These are phyloP conservation scores for Cephus pulcher DNA, from an alignment of 2,888 invertebrate genomes.

Conservation along the genomic window DNA sequence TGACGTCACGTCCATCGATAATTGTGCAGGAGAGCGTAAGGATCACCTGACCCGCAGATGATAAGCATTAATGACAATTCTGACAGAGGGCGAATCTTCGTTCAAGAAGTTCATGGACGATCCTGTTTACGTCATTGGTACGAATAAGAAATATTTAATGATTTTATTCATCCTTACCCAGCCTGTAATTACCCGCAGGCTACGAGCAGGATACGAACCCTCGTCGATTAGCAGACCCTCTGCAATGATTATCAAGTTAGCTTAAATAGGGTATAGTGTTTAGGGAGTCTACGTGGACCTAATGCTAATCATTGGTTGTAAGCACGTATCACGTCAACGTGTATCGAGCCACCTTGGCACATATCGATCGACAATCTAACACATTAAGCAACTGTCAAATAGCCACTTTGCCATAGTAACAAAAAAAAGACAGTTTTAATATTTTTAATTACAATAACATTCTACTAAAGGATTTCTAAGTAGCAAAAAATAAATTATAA, in stretches of 20 bases:
- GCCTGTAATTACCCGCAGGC: conserved; percentile 64
- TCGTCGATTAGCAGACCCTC: conserved; percentile 51
- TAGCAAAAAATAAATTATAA: too few species aligned
- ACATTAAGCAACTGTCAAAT: neutral
- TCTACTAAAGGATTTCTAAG: neutral
- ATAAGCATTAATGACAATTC: neutral
- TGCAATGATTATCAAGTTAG: conserved; percentile 63
- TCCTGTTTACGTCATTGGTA: neutral
- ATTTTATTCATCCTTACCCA: conserved; percentile 61
- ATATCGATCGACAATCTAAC: neutral
- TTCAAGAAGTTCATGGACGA: neutral
- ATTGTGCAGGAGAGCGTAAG: neutral
- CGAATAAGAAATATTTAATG: conserved; percentile 56
- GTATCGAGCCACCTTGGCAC: neutral
- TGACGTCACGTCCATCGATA: neutral
- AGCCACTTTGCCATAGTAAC: neutral
- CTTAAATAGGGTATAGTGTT: conserved; percentile 63
- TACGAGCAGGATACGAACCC: conserved; percentile 44
- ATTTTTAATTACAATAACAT: neutral
- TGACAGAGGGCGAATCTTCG: neutral
- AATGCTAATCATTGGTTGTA: conserved; percentile 40
- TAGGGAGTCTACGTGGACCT: conserved; percentile 52
- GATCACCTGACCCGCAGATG: neutral
- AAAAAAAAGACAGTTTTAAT: neutral
- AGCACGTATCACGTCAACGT: neutral